Evolutionary conservation across 1,140 invertebrate genomes (phyloP).

Genomic region (Planococcus citri): DNA sequence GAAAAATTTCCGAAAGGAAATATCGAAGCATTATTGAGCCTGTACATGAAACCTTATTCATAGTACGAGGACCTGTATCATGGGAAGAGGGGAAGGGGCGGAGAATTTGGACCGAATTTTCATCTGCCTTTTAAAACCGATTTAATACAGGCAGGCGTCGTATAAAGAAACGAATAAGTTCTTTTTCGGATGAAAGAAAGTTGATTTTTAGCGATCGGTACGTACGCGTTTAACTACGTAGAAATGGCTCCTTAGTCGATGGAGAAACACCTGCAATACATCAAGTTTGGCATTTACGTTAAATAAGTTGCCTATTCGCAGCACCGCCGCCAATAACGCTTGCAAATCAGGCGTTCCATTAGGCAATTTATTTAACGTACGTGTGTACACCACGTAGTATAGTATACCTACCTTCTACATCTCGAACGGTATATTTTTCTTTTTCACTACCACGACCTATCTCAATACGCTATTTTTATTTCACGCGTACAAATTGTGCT

Average conservation of each 20-base stretch:
- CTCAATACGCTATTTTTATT: no score
- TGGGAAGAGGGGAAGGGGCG: no score
- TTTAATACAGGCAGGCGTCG: neutral
- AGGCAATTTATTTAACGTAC: neutral
- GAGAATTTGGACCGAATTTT: no score
- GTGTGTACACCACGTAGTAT: neutral
- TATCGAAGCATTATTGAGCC: no score
- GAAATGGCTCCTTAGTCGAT: neutral
- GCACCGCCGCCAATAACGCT: neutral
- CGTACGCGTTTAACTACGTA: neutral
- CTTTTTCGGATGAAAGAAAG: neutral
- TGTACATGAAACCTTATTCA: no score
- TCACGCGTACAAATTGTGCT: no score
- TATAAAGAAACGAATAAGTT: neutral
- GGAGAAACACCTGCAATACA: neutral
- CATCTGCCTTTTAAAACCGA: neutral
- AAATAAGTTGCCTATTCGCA: neutral
- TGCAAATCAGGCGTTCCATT: slow-evolving; percentile 2
- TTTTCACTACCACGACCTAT: no score
- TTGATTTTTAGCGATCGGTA: no score
- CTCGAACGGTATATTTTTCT: no score
- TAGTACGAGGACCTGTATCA: no score
- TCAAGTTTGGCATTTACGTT: neutral
- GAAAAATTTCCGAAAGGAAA: no score
- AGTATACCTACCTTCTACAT: neutral